These are phyloP conservation scores for Todiramphus chloris DNA, from an alignment of 2,113 vertebrate species.

Conservation along the genomic window DNA sequence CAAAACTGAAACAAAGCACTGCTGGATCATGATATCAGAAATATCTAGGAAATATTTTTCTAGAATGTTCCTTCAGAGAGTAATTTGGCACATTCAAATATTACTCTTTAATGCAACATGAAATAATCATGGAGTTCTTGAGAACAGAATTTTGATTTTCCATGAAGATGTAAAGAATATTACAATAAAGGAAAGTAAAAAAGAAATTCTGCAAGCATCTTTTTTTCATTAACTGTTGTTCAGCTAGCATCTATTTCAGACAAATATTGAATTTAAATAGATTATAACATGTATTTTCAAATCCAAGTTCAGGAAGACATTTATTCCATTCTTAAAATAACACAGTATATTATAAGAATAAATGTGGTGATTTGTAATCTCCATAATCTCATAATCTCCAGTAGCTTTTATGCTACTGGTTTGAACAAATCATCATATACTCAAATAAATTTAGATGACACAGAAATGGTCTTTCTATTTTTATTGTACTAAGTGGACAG, in stretches of 20 bases:
- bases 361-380: neutral
- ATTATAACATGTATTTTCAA: neutral
- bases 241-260: neutral
- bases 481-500: neutral
- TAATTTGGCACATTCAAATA: neutral
- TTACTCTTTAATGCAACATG: neutral
- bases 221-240: neutral
- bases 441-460: neutral
- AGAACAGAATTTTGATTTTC: neutral
- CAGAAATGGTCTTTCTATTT: neutral
- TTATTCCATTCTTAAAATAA: neutral
- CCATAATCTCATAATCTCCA: no score
- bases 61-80: neutral
- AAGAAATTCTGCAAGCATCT: neutral
- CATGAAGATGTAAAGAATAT: neutral
- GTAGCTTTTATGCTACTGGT: neutral
- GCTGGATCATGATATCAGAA: neutral
- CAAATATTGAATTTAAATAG: neutral
- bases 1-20: neutral
- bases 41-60: neutral
- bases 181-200: neutral
- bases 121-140: neutral
- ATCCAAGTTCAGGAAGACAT: neutral
- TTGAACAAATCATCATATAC: neutral
- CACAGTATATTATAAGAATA: neutral